Evolutionary conservation across 2,113 vertebrate genomes (phyloP).

Genomic region (Podiceps cristatus): DNA sequence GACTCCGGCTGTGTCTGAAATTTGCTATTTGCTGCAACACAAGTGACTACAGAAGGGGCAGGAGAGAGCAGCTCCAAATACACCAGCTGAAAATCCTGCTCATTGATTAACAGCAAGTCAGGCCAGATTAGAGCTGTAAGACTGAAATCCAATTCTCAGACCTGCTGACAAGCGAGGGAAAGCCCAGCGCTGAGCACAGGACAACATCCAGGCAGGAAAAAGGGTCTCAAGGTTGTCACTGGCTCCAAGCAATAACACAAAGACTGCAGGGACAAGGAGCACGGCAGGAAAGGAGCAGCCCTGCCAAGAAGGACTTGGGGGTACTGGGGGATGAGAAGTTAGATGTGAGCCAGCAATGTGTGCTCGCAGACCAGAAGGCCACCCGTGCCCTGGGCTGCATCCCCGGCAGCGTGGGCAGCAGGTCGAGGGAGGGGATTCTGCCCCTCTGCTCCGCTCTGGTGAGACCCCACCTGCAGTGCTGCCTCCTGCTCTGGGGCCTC

Average conservation of each 20-base stretch:
- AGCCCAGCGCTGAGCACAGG: background rate
- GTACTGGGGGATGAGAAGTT: too few species aligned
- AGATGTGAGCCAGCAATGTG: too few species aligned
- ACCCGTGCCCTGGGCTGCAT: too few species aligned
- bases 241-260: background rate
- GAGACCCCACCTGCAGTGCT: too few species aligned
- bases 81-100: background rate
- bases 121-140: background rate
- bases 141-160: constrained; percentile 14
- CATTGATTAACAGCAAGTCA: background rate
- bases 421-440: too few species aligned
- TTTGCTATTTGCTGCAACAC: background rate
- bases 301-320: too few species aligned
- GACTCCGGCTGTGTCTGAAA: background rate
- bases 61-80: background rate
- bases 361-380: too few species aligned
- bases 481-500: too few species aligned
- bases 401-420: too few species aligned
- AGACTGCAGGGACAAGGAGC: background rate
- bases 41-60: background rate
- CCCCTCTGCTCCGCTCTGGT: too few species aligned
- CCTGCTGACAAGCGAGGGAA: background rate
- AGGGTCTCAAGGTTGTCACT: background rate
- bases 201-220: background rate
- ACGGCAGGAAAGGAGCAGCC: background rate